Conservation (phyloP, 2,888 invertebrate genomes). For the Cistogaster globosa region DNA sequence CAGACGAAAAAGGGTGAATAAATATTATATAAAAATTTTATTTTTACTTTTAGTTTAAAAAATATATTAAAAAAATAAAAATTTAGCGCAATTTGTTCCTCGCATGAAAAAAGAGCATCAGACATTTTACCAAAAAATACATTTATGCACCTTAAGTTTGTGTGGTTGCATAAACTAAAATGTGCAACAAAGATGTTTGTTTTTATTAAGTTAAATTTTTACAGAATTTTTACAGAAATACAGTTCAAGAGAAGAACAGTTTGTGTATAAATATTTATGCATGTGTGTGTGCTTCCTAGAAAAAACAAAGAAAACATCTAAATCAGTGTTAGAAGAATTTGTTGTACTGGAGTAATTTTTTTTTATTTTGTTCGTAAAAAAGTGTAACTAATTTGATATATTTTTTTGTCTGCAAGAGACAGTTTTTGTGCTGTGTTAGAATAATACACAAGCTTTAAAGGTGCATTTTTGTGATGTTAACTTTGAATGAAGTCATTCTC, state of each 20-base stretch:
- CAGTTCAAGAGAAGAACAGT: not conserved
- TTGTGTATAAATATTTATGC: not conserved
- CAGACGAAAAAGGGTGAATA: not conserved
- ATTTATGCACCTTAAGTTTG: constrained; percentile 40
- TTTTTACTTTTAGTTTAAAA: not conserved
- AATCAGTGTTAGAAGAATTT: constrained; percentile 36
- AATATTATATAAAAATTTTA: not conserved
- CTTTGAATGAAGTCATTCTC: constrained; percentile 7
- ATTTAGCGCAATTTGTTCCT: constrained; percentile 15
- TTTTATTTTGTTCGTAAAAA: constrained; percentile 14
- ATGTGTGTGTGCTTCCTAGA: not conserved
- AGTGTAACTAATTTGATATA: constrained; percentile 22
- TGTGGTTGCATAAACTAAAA: constrained; percentile 53
- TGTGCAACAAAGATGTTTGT: constrained; percentile 24
- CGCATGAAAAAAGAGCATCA: not conserved
- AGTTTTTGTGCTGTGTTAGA: not conserved
- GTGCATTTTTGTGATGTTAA: constrained; percentile 17
- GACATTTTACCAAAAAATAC: constrained; percentile 19
- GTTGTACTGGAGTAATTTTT: constrained; percentile 30
- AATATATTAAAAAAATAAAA: constrained; percentile 6
- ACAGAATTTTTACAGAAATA: constrained; percentile 28
- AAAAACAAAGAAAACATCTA: constrained; percentile 3
- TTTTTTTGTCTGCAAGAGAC: not conserved
- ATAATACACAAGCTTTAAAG: not conserved
- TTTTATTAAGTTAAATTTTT: constrained; percentile 50